Evolutionary conservation across 2,888 invertebrate species (phyloP), one percentile per base, ranked within the genome.

Genomic region (Sisyra nigra): DNA sequence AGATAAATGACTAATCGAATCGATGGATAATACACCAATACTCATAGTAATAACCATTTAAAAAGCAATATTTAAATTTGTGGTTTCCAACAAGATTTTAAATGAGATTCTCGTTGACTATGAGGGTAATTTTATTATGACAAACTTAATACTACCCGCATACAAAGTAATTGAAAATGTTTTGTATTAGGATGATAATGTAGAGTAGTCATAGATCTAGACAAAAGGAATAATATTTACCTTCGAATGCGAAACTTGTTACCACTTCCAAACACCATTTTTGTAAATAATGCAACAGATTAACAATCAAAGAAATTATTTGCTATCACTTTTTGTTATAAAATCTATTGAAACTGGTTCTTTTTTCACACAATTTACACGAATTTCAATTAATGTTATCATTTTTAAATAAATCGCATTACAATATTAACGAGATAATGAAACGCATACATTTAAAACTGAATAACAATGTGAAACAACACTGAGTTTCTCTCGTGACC

Each of bases 211-310:
- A 24, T 24, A 24, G 24, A 24, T 24, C 24, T 24, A 7, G 5
- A 24, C 24, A 24, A 24, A 5, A 24, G 24, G 24, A 24, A 24
- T 24, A 24, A 24, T 24, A 24, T 24, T 50, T 65, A 70, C 70
- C 70, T 69, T 57, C 69, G 61, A 49, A 70, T 68, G 42, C 68
- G 59, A 57, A 70, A 70, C 54, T 69, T 70, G 55, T 67, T 69
- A 49, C 66, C 61, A 50, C 60, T 61, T 42, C 63, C 62, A 47
- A 63, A 63, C 46, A 63, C 61, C 63, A 63, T 63, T 42, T 47
- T 54, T 24, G 24, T 24, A 24, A 24, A 24, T 24, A 24, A 24
- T 24, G 24, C 24, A 24, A 24, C 7, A 5, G 24, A 24, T 24
- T 24, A 24, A 24, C 24, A 5, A 24, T 24, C 7, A 24, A 5